Percentiles rank a stretch among this genome's conserved stretches.
Conservation (phyloP, 2,113 vertebrate species). For the Elaphurus davidianus region DNA sequence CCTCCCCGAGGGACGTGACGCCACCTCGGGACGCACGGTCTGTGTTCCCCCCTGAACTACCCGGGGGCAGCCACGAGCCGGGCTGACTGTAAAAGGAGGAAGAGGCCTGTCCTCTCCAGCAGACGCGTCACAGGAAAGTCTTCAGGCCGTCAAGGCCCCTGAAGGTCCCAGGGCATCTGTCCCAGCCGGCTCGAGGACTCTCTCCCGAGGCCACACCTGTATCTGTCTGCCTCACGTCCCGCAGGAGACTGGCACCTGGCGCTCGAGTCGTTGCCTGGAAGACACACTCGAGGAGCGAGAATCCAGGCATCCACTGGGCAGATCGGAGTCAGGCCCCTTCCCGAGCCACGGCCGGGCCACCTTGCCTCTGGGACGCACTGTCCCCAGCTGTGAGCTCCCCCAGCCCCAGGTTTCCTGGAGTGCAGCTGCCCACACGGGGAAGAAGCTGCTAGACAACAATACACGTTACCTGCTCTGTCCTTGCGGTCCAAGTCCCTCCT, state of each 20-base stretch:
- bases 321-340: background rate
- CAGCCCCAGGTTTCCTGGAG: background rate
- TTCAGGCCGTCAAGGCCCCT: too few species aligned
- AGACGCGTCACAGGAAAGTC: rapidly evolving
- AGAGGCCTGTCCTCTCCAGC: background rate
- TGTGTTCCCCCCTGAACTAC: background rate
- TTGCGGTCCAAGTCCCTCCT: too few species aligned
- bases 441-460: too few species aligned
- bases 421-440: rapidly evolving
- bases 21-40: rapidly evolving
- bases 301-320: rapidly evolving
- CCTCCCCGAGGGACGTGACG: rapidly evolving
- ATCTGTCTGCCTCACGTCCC: rapidly evolving
- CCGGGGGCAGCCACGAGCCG: background rate
- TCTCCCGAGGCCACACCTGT: background rate
- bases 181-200: background rate
- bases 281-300: rapidly evolving
- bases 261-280: rapidly evolving
- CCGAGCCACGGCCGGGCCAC: rapidly evolving
- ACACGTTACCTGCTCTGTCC: rapidly evolving
- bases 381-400: background rate
- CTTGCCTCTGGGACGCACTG: background rate
- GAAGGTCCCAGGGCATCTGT: background rate
- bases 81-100: background rate
- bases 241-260: background rate